These are phyloP conservation scores for Ariolimax columbianus DNA, from an alignment of 2,888 invertebrate genomes.

Conservation along the genomic window DNA sequence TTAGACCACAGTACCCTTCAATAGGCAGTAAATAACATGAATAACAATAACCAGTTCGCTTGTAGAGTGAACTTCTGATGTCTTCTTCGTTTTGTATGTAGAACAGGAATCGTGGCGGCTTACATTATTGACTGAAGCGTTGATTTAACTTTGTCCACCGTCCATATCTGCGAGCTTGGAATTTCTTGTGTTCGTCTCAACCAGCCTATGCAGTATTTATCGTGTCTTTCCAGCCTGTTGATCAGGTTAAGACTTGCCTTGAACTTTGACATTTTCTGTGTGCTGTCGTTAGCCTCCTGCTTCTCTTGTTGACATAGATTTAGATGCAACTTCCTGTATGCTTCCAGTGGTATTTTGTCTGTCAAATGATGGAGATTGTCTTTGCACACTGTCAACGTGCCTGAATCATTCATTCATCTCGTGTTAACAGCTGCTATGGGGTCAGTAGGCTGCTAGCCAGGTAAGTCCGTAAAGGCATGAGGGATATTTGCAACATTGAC, in stretches of 20 bases:
- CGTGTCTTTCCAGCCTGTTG: background rate
- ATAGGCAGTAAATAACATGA: no score
- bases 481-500: no score
- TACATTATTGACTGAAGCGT: background rate
- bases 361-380: background rate
- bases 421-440: background rate
- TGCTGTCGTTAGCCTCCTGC: background rate
- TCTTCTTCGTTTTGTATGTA: no score
- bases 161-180: background rate
- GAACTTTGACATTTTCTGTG: background rate
- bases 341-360: background rate
- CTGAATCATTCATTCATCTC: background rate
- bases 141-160: background rate
- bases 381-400: background rate
- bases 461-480: no score
- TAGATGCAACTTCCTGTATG: background rate
- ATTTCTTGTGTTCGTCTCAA: background rate
- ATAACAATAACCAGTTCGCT: no score
- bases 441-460: no score
- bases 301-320: background rate
- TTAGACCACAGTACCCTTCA: no score
- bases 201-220: background rate
- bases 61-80: no score
- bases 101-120: no score
- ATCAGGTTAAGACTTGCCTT: background rate